Evolutionary conservation across 2,797 vertebrate species (phyloP).

Genomic region (Carcharodon carcharias): DNA sequence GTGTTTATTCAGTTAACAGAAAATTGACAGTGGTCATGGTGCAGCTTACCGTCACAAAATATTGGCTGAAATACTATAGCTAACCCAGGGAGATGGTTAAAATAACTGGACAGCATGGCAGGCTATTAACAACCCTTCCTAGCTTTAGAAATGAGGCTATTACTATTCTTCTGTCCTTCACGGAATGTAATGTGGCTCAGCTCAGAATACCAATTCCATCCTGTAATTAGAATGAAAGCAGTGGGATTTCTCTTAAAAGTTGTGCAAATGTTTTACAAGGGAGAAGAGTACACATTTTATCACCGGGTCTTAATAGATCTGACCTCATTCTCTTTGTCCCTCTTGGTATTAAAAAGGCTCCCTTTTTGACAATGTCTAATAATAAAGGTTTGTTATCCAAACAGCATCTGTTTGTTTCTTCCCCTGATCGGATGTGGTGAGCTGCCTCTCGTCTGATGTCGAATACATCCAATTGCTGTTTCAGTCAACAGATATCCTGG

Average conservation of each 20-base stretch:
- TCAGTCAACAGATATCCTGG: constrained; percentile 6
- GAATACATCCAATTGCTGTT: constrained; percentile 16
- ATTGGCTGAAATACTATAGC: neutral
- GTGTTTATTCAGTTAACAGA: neutral
- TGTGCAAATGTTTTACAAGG: constrained; percentile 32
- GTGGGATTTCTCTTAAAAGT: constrained; percentile 3
- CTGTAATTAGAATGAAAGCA: constrained; percentile 25
- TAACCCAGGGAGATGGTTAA: constrained; percentile 19
- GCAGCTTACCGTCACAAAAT: neutral
- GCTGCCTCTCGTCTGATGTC: constrained; percentile 10
- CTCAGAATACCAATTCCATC: neutral
- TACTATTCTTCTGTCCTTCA: neutral
- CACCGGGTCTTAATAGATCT: constrained; percentile 25
- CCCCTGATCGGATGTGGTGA: neutral
- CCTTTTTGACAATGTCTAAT: constrained; percentile 24
- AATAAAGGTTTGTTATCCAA: constrained; percentile 26
- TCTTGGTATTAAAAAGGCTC: neutral
- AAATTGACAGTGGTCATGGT: neutral
- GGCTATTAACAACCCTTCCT: neutral
- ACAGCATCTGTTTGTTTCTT: constrained; percentile 33
- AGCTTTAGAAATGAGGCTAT: constrained; percentile 12
- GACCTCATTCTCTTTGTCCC: constrained; percentile 27
- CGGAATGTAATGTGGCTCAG: neutral
- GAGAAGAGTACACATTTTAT: constrained; percentile 29
- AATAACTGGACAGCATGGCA: constrained; percentile 32